Conservation (phyloP, 2,797 vertebrate species). For the Gambelia wislizenii region DNA sequence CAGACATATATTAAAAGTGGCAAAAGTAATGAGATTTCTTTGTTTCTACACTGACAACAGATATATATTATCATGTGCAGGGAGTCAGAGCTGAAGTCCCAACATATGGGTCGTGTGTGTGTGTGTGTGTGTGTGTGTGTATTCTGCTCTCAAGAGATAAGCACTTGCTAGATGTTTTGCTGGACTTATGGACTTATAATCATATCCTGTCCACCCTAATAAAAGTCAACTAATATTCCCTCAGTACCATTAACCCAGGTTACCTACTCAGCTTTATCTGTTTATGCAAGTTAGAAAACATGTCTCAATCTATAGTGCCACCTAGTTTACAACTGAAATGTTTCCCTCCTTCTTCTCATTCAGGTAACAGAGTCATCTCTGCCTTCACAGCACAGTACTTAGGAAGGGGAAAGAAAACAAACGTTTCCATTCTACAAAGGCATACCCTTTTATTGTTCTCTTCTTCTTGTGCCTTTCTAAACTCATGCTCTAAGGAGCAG, state of each 20-base stretch:
- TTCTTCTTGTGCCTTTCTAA: constrained; percentile 96
- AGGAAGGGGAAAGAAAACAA: not conserved
- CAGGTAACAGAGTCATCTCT: not conserved
- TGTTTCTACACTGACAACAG: not conserved
- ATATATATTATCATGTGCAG: constrained; percentile 27
- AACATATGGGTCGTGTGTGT: constrained; percentile 14
- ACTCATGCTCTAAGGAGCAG: constrained; percentile 97
- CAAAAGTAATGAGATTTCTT: not conserved
- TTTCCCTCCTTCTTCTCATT: constrained; percentile 5
- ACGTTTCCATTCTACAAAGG: constrained; percentile 3
- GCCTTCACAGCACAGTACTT: not conserved
- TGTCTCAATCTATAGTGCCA: constrained; percentile 32
- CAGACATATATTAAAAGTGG: too few species aligned
- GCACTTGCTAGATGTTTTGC: constrained; percentile 52
- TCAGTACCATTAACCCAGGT: constrained; percentile 25
- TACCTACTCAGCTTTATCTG: constrained; percentile 32
- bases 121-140: not conserved
- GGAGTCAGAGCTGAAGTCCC: constrained; percentile 34
- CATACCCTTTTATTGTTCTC: constrained; percentile 97
- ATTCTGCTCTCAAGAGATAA: constrained; percentile 55
- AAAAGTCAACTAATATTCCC: constrained; percentile 1
- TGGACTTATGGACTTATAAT: constrained; percentile 43
- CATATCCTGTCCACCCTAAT: constrained; percentile 40
- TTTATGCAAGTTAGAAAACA: constrained; percentile 32
- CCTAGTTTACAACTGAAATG: constrained; percentile 51